These are phyloP conservation scores for Labrus mixtus DNA, from an alignment of 2,113 vertebrate genomes.

Conservation along the genomic window DNA sequence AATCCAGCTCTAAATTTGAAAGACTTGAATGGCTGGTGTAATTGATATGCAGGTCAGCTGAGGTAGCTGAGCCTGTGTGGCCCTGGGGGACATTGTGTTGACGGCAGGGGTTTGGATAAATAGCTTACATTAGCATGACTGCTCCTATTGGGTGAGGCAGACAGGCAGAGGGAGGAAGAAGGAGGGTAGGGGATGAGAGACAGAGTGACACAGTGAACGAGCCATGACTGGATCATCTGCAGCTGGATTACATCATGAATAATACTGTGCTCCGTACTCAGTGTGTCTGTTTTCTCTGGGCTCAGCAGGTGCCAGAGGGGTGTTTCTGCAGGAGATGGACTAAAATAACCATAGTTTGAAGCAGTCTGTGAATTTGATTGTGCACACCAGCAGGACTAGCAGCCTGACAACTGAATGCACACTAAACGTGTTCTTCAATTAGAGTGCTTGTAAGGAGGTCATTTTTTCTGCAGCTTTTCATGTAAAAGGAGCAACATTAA, in stretches of 20 bases:
- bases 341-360: background rate
- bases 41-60: conserved; percentile 72
- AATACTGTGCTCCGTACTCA: background rate
- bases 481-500: background rate
- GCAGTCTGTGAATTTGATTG: background rate
- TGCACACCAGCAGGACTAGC: background rate
- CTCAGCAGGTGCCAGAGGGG: background rate
- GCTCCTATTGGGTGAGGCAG: conserved; percentile 19
- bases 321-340: background rate
- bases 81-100: conserved; percentile 58
- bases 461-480: background rate
- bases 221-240: conserved; percentile 55
- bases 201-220: conserved; percentile 37
- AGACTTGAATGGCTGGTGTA: conserved; percentile 54
- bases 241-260: conserved; percentile 66
- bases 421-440: too few relatives aligned
- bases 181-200: conserved; percentile 4
- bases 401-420: background rate
- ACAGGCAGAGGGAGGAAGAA: background rate
- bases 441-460: too few relatives aligned
- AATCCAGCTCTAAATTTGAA: conserved; percentile 8
- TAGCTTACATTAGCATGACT: conserved; percentile 69
- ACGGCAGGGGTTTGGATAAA: conserved; percentile 64
- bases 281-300: background rate
- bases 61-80: conserved; percentile 55